These are phyloP conservation scores for Doryteuthis pealeii DNA, from an alignment of 1,140 invertebrate genomes.

Conservation along the genomic window DNA sequence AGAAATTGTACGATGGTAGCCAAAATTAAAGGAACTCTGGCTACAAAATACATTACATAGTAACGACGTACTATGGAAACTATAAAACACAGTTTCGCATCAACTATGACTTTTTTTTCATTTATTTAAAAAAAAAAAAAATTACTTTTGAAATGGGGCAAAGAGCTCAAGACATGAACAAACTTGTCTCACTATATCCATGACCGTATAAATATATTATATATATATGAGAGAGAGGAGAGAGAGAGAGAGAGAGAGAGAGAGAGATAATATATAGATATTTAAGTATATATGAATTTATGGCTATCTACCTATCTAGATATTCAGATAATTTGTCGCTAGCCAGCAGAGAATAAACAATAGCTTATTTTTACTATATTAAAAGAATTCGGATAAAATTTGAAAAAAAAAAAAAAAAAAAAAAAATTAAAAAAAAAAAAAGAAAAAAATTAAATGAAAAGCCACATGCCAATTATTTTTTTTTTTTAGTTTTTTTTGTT, in stretches of 20 bases:
- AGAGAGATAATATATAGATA: neutral
- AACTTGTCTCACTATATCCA: neutral
- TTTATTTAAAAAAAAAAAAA: too few relatives aligned
- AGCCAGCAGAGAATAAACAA: slow-evolving; percentile 4
- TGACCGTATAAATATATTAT: neutral
- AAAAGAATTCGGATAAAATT: neutral
- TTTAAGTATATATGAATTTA: neutral
- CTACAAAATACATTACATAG: too few relatives aligned
- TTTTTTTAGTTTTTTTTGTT: neutral
- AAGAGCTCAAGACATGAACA: slow-evolving; percentile 5
- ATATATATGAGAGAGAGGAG: too few relatives aligned
- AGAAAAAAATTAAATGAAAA: neutral
- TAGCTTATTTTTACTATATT: neutral
- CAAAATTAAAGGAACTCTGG: too few relatives aligned
- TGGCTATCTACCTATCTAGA: neutral
- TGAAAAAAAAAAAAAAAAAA: neutral
- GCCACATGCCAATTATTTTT: neutral
- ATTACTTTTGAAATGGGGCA: slow-evolving; percentile 1
- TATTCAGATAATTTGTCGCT: neutral
- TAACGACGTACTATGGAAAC: too few relatives aligned
- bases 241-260: too few relatives aligned
- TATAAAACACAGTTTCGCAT: too few relatives aligned
- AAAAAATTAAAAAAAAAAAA: neutral
- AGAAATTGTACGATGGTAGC: too few relatives aligned
- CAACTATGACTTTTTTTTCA: too few relatives aligned